These are phyloP conservation scores for Zophobas atratus DNA, from an alignment of 1,140 invertebrate genomes.

Conservation along the genomic window DNA sequence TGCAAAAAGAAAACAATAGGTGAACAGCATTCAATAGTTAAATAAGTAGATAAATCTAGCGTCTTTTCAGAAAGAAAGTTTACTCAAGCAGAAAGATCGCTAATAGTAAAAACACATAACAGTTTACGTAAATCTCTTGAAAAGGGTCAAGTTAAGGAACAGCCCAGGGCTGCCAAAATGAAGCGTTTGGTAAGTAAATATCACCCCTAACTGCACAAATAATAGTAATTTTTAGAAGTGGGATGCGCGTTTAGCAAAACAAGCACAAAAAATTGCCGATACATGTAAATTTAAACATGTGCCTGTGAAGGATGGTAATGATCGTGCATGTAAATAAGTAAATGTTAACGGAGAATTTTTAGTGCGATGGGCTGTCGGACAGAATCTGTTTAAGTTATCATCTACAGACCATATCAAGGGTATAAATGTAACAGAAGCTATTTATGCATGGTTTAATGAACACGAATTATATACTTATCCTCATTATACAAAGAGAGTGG, in stretches of 20 bases:
- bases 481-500: slow-evolving; percentile 20
- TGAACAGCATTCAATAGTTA: not conserved
- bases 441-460: slow-evolving; percentile 46
- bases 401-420: slow-evolving; percentile 16
- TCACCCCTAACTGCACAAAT: not conserved
- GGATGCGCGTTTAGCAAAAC: slow-evolving; percentile 44
- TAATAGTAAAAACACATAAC: slow-evolving; percentile 4
- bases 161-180: slow-evolving; percentile 6
- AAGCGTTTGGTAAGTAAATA: slow-evolving; percentile 14
- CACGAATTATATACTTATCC: slow-evolving; percentile 41
- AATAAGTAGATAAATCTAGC: not conserved
- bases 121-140: not conserved
- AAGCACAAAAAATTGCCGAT: slow-evolving; percentile 57
- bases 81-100: not conserved
- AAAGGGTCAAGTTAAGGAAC: slow-evolving; percentile 1
- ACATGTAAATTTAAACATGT: slow-evolving; percentile 54
- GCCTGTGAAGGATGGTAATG: slow-evolving; percentile 54
- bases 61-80: slow-evolving; percentile 7
- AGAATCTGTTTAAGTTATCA: slow-evolving; percentile 32
- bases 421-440: not conserved
- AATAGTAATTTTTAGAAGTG: slow-evolving; percentile 50
- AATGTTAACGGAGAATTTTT: not conserved
- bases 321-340: not conserved
- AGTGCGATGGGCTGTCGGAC: slow-evolving; percentile 17
- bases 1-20: slow-evolving; percentile 3